Conservation (phyloP, 2,797 vertebrate species). For the Brachyrhaphis roseni region DNA sequence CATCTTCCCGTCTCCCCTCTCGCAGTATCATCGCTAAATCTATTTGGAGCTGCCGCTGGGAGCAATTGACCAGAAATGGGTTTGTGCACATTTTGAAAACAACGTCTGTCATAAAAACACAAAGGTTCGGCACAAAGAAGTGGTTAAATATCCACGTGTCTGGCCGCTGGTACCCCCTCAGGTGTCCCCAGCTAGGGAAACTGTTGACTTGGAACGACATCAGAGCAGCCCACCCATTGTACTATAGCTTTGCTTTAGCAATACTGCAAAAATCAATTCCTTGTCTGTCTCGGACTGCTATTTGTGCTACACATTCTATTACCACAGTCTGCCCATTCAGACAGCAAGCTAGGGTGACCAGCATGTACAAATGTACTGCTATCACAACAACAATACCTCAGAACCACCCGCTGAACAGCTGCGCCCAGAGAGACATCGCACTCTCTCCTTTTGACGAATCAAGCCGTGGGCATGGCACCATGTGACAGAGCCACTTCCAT, state of each 20-base stretch:
- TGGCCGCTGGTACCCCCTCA: conserved; percentile 64
- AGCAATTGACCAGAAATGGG: conserved; percentile 84
- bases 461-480: conserved; percentile 52
- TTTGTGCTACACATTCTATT: conserved; percentile 53
- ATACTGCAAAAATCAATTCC: conserved; percentile 58
- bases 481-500: conserved; percentile 68
- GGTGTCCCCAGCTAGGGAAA: conserved; percentile 66
- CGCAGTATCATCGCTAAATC: conserved; percentile 83
- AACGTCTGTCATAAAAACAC: conserved; percentile 81
- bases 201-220: conserved; percentile 72
- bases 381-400: conserved; percentile 58
- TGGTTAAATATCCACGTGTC: conserved; percentile 79
- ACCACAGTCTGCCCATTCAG: conserved; percentile 54
- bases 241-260: conserved; percentile 56
- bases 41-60: conserved; percentile 83
- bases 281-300: conserved; percentile 46
- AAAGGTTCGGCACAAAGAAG: conserved; percentile 77
- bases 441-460: conserved; percentile 52
- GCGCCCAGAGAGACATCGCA: conserved; percentile 48
- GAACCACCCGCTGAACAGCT: conserved; percentile 45
- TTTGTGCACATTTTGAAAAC: conserved; percentile 83
- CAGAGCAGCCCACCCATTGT: conserved; percentile 54
- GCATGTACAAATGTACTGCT: conserved; percentile 50
- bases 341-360: conserved; percentile 45
- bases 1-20: conserved; percentile 61